Conservation (phyloP, 2,113 vertebrate genomes). For the Solenodon paradoxus region DNA sequence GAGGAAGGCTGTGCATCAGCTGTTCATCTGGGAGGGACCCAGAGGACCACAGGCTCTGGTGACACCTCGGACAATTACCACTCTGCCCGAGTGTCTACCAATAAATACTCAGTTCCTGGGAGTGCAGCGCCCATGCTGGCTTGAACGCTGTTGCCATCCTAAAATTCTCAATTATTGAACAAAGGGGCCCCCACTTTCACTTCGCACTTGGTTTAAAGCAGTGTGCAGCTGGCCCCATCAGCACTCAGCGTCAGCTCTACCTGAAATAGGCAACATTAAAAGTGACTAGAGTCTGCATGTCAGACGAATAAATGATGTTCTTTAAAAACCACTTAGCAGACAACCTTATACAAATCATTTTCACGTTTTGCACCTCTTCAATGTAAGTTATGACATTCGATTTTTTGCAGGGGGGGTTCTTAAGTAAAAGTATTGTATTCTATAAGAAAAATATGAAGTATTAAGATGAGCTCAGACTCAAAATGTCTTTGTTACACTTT, state of each 20-base stretch:
- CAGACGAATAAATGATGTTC: not conserved
- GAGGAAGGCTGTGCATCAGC: not conserved
- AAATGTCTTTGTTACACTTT: not conserved
- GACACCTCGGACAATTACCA: not conserved
- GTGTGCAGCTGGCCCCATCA: not conserved
- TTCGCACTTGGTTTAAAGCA: not conserved
- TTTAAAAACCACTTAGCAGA: not conserved
- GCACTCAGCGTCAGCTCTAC: not conserved
- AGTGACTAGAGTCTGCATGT: not conserved
- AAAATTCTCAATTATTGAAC: not conserved
- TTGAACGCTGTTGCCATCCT: not conserved
- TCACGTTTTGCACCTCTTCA: not conserved
- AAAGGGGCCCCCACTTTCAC: not conserved
- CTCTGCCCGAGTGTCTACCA: not conserved
- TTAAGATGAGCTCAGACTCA: conserved; percentile 6
- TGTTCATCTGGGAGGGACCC: not conserved
- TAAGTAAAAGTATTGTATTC: not conserved
- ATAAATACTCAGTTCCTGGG: not conserved
- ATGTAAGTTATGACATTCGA: not conserved
- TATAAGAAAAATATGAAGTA: not conserved
- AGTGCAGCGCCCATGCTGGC: not conserved
- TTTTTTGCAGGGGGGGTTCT: not conserved
- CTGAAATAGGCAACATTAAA: not conserved
- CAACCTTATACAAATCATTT: not conserved
- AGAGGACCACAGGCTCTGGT: not conserved